Percentiles rank a stretch among this genome's conserved stretches.
Conservation (phyloP, 2,888 invertebrate species). For the Drosophila meridionalis region DNA sequence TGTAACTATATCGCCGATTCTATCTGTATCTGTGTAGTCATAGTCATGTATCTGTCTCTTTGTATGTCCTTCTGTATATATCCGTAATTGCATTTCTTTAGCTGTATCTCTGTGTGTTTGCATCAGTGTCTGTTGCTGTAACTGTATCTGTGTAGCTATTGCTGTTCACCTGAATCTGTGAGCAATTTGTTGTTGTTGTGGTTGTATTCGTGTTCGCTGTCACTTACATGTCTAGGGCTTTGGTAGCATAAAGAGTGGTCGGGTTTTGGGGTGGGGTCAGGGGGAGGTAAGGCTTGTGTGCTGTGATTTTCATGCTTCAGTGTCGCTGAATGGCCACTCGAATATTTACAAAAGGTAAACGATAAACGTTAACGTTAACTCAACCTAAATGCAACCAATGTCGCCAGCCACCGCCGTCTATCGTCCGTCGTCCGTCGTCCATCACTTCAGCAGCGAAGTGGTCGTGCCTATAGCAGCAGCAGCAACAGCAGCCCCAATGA, state of each 20-base stretch:
- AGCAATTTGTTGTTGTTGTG: constrained; percentile 12
- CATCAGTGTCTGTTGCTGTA: neutral
- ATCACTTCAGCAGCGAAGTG: constrained; percentile 45
- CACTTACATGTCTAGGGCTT: constrained; percentile 62
- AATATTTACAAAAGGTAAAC: constrained; percentile 77
- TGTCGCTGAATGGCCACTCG: constrained; percentile 55
- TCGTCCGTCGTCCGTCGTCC: neutral
- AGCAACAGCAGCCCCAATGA: constrained; percentile 30
- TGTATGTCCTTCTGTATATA: neutral
- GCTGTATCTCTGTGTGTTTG: neutral
- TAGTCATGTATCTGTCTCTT: neutral
- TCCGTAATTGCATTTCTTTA: neutral
- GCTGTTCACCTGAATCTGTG: constrained; percentile 2
- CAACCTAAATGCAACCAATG: constrained; percentile 65
- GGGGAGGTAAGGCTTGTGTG: constrained; percentile 12
- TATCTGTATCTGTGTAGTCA: neutral
- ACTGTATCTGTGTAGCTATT: neutral
- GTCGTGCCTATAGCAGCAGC: constrained; percentile 19
- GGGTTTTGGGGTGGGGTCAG: constrained; percentile 10
- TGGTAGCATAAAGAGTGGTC: constrained; percentile 29
- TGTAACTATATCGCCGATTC: neutral
- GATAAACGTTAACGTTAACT: constrained; percentile 63
- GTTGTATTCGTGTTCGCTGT: constrained; percentile 41
- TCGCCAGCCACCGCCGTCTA: constrained; percentile 22
- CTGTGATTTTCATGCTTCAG: constrained; percentile 17